phyloP scores from a whole-genome alignment of 2,888 invertebrate genomes.

The Hypselothyrea guttata region DNA sequence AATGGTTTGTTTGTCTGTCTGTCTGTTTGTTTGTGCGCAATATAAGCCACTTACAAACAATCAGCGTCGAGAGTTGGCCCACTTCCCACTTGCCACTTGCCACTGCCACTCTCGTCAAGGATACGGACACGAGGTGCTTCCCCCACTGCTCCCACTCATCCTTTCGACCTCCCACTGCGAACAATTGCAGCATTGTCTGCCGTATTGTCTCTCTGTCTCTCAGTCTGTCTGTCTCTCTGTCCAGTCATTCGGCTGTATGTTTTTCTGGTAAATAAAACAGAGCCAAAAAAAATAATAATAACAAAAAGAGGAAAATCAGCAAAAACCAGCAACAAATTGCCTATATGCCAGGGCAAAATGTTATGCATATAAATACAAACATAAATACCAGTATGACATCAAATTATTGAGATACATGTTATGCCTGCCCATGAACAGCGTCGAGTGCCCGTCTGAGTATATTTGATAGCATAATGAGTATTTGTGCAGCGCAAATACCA shows the following conservation, averaged over 20 bases:
- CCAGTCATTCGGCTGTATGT: constrained; percentile 33
- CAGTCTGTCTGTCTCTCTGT: constrained; percentile 8
- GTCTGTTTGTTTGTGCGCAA: constrained; percentile 53
- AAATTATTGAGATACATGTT: constrained; percentile 51
- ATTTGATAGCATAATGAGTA: constrained; percentile 20
- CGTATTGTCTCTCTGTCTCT: constrained; percentile 21
- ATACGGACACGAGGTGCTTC: neutral
- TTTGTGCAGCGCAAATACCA: neutral
- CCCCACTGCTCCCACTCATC: neutral
- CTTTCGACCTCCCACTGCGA: constrained; percentile 49
- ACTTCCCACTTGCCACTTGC: constrained; percentile 42
- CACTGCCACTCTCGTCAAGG: constrained; percentile 15
- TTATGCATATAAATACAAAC: constrained; percentile 46
- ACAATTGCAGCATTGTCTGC: constrained; percentile 68
- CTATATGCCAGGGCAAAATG: constrained; percentile 37
- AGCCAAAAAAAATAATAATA: constrained; percentile 20
- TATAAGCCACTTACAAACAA: constrained; percentile 77
- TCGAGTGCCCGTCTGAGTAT: constrained; percentile 13
- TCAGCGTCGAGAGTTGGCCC: constrained; percentile 68
- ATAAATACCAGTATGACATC: constrained; percentile 28
- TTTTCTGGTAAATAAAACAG: constrained; percentile 66
- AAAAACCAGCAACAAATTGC: constrained; percentile 47
- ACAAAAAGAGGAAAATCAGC: constrained; percentile 17
- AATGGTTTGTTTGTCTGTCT: constrained; percentile 21
- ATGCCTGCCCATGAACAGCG: constrained; percentile 5